phyloP scores from a whole-genome alignment of 2,888 invertebrate genomes.

The Eustalomyia histrio region DNA sequence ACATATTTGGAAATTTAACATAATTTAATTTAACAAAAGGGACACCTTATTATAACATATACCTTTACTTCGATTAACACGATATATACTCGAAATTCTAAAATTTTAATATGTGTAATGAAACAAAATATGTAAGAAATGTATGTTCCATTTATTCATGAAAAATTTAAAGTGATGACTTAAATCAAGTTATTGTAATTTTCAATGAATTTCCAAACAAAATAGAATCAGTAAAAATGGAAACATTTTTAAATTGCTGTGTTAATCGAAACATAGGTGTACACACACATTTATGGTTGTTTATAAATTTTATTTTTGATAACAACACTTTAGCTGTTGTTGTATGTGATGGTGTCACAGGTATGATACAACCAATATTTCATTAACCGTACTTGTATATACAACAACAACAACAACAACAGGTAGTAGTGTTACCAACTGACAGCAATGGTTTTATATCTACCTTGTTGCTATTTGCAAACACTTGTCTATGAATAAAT shows the following conservation, averaged over 20 bases:
- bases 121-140: too few relatives aligned
- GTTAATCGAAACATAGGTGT: too few relatives aligned
- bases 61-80: too few relatives aligned
- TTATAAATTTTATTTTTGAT: neutral
- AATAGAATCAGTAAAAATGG: neutral
- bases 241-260: too few relatives aligned
- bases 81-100: too few relatives aligned
- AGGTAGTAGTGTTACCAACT: neutral
- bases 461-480: slow-evolving; percentile 5
- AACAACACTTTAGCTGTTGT: neutral
- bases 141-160: too few relatives aligned
- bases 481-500: neutral
- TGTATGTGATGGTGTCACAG: neutral
- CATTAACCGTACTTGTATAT: neutral
- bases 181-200: neutral
- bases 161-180: too few relatives aligned
- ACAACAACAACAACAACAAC: neutral
- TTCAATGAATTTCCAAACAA: neutral
- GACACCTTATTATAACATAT: too few relatives aligned
- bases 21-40: too few relatives aligned
- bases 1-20: too few relatives aligned
- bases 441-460: neutral
- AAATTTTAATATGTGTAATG: too few relatives aligned
- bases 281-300: neutral
- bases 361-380: neutral